Evolutionary conservation across 1,140 invertebrate genomes (phyloP), one percentile per base, ranked within the genome.

Genomic region (Sycophaga agraensis): DNA sequence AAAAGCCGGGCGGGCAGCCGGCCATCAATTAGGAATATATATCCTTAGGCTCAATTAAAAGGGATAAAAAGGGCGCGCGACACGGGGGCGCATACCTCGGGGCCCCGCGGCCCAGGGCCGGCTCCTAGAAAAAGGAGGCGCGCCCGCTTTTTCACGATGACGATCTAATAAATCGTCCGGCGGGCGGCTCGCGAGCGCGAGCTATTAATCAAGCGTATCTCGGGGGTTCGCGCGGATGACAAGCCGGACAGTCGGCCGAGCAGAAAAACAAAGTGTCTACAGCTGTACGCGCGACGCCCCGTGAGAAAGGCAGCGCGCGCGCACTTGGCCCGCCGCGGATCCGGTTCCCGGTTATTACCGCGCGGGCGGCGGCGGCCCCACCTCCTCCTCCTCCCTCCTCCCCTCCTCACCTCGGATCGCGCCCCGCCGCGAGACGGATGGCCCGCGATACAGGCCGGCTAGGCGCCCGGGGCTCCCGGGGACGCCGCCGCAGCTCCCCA

Each of bases 151-250:
- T 60, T 60, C 49, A 45, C 58, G 40, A 53, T 53, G 68, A 72
- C 67, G 67, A 65, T 70, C 68, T 67, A 64, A 72, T 70, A 72
- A 67, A 72, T 72, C 66, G 64, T 24, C 19, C 9, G 64, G 28
- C 14, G 9, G 14, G 21, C 63, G 56, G 66, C 62, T 68, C 66
- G 66, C 65, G 66, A 61, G 63, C 67, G 57, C 58, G 64, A 61
- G n/a, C 66, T 67, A 72, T 72, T 69, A 69, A 70, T 72, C 70
- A 70, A 69, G 68, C 63, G 61, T 69, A 72, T 72, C 70, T 70
- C 63, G 65, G 67, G 58, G 65, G 66, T 64, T 60, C 43, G 14
- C 34, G 19, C 9, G 40, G 28, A 53, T 53, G 58, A 53, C 39
- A 60, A 53, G 14, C 21, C 53, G 24, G 26, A 45, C 42, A 7